A percentile compares a stretch with the other conserved stretches of the same genome.
Conservation (phyloP, 2,797 vertebrate species). For the Enteromius viviparus region DNA sequence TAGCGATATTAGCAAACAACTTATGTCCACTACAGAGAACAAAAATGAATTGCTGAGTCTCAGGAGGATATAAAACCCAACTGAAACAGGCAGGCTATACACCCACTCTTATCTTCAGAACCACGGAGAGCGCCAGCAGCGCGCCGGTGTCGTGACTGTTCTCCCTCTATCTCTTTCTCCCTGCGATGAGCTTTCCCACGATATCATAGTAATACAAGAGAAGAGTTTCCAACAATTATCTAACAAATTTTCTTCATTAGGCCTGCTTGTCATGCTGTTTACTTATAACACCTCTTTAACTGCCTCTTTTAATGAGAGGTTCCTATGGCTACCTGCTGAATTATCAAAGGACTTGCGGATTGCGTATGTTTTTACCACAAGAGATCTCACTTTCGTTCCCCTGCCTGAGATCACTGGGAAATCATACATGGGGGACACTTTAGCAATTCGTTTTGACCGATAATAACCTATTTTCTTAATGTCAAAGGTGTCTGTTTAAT, state of each 20-base stretch:
- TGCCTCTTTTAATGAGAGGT: slow-evolving; percentile 45
- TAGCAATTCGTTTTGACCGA: background rate
- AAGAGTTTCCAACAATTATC: slow-evolving; percentile 18
- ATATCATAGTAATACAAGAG: slow-evolving; percentile 42
- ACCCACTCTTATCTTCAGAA: slow-evolving; percentile 70
- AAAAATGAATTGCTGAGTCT: slow-evolving; percentile 24
- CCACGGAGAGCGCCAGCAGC: slow-evolving; percentile 70
- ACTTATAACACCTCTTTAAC: slow-evolving; percentile 27
- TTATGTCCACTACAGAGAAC: slow-evolving; percentile 30
- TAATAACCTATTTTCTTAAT: slow-evolving; percentile 5
- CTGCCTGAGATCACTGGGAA: slow-evolving; percentile 32
- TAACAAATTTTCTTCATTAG: slow-evolving; percentile 34
- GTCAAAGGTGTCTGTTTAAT: background rate
- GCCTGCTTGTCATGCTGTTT: slow-evolving; percentile 29
- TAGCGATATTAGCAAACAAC: slow-evolving; percentile 18
- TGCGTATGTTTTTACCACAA: slow-evolving; percentile 21
- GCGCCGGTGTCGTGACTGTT: slow-evolving; percentile 44
- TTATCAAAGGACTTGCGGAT: slow-evolving; percentile 22
- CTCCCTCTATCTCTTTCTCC: slow-evolving; percentile 19
- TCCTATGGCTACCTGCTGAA: slow-evolving; percentile 38
- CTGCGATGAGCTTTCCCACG: slow-evolving; percentile 34
- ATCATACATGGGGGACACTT: slow-evolving; percentile 36
- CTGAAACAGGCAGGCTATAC: slow-evolving; percentile 27
- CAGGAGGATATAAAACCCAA: slow-evolving; percentile 20
- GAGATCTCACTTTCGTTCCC: slow-evolving; percentile 26